Evolutionary conservation across 2,797 vertebrate species (phyloP).

Genomic region (Cirrhinus molitorella): DNA sequence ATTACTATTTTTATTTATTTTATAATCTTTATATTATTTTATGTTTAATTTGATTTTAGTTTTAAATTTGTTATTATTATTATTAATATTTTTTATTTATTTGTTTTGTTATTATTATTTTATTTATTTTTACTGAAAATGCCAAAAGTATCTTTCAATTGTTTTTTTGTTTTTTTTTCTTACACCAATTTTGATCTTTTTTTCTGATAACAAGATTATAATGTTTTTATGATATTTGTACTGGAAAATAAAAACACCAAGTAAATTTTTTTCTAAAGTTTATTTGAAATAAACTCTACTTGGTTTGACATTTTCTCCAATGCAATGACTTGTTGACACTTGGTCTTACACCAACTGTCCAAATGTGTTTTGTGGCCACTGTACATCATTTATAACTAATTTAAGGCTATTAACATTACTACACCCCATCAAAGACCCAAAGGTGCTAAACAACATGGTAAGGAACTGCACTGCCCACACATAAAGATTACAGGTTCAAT

Average conservation of each 20-base stretch:
- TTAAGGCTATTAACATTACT: background rate
- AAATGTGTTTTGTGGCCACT: background rate
- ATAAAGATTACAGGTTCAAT: conserved; percentile 19
- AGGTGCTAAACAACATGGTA: background rate
- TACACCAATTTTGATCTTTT: background rate
- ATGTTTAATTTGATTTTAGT: too few relatives aligned
- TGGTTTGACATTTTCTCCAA: background rate
- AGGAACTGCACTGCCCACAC: conserved; percentile 7
- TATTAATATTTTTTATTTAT: too few relatives aligned
- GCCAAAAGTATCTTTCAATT: too few relatives aligned
- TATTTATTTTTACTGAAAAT: too few relatives aligned
- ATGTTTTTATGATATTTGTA: too few relatives aligned
- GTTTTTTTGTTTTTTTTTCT: too few relatives aligned
- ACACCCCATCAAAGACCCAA: background rate
- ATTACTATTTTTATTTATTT: too few relatives aligned
- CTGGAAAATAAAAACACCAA: background rate
- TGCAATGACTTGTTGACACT: background rate
- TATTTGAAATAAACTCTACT: background rate
- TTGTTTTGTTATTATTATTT: too few relatives aligned
- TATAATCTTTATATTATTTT: too few relatives aligned
- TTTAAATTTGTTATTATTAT: too few relatives aligned
- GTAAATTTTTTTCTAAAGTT: background rate
- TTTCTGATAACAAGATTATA: too few relatives aligned
- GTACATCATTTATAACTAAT: conserved; percentile 2
- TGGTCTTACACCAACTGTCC: background rate